Conservation (phyloP, 2,113 vertebrate species). For the Manacus vitellinus region DNA sequence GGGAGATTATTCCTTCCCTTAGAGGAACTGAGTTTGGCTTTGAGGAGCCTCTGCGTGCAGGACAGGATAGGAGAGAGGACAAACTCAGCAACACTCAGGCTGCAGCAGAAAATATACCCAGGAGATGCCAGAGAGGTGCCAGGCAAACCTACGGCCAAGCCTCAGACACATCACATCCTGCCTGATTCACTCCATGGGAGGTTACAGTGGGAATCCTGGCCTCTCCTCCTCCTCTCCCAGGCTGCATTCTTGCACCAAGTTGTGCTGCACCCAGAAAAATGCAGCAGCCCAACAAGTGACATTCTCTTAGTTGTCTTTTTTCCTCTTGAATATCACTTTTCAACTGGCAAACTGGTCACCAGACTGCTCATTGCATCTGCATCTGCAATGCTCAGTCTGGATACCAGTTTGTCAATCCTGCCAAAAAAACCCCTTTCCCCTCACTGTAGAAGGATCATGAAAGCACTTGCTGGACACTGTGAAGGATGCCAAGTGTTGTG, state of each 20-base stretch:
- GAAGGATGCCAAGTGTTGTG: neutral
- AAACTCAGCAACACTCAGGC: neutral
- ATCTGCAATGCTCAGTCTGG: neutral
- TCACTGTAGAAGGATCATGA: neutral
- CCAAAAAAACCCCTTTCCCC: neutral
- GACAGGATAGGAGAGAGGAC: neutral
- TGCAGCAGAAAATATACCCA: neutral
- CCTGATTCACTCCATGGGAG: neutral
- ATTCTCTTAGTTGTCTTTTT: neutral
- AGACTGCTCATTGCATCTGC: neutral
- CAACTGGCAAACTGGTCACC: neutral
- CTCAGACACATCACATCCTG: neutral
- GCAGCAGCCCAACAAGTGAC: neutral
- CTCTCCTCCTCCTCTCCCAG: neutral
- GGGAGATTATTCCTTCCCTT: neutral
- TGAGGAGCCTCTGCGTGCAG: neutral
- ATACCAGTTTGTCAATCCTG: neutral
- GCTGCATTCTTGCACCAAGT: neutral
- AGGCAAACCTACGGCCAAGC: neutral
- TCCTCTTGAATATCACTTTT: neutral
- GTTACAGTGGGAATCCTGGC: neutral
- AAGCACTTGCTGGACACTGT: neutral
- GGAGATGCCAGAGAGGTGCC: neutral
- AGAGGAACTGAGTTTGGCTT: neutral
- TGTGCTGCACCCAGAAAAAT: neutral